A percentile compares a stretch with the other conserved stretches of the same genome.
Conservation (phyloP, 2,113 vertebrate genomes). For the Coryphaenoides rupestris region DNA sequence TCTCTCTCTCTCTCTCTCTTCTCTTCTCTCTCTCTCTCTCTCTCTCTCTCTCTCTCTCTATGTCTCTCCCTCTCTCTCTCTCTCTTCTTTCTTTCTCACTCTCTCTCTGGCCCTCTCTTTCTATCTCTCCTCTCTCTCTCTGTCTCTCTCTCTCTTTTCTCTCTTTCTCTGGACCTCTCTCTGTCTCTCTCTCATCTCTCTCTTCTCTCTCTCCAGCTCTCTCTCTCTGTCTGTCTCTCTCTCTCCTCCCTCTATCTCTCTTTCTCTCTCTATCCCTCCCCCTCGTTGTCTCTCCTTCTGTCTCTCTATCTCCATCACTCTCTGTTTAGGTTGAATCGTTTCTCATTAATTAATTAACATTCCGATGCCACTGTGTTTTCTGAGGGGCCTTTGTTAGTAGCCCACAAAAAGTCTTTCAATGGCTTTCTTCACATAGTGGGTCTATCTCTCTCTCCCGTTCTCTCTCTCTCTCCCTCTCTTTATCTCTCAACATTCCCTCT, state of each 20-base stretch:
- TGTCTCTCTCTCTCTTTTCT: constrained; percentile 36
- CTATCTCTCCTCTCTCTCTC: not conserved
- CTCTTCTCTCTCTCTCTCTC: not conserved
- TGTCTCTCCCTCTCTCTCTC: constrained; percentile 39
- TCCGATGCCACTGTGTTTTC: constrained; percentile 70
- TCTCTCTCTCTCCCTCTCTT: constrained; percentile 41
- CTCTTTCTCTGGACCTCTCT: constrained; percentile 33
- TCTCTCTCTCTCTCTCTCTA: constrained; percentile 27
- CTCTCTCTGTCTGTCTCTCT: not conserved
- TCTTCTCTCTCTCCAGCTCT: too few species aligned
- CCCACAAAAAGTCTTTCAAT: constrained; percentile 68
- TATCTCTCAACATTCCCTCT: constrained; percentile 35
- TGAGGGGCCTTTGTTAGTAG: constrained; percentile 68
- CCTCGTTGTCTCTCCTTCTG: constrained; percentile 35
- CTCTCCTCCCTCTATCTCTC: not conserved
- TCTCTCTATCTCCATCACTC: constrained; percentile 48
- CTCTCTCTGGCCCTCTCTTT: constrained; percentile 27
- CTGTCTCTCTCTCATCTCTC: constrained; percentile 50
- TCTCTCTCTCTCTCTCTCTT: too few species aligned
- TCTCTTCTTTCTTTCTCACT: constrained; percentile 47
- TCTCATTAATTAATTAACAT: constrained; percentile 80
- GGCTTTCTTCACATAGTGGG: constrained; percentile 56
- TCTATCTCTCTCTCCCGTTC: not conserved
- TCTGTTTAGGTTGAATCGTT: constrained; percentile 66
- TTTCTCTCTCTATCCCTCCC: constrained; percentile 19